Evolutionary conservation across 2,113 vertebrate species (phyloP).

Genomic region (Cygnus atratus): DNA sequence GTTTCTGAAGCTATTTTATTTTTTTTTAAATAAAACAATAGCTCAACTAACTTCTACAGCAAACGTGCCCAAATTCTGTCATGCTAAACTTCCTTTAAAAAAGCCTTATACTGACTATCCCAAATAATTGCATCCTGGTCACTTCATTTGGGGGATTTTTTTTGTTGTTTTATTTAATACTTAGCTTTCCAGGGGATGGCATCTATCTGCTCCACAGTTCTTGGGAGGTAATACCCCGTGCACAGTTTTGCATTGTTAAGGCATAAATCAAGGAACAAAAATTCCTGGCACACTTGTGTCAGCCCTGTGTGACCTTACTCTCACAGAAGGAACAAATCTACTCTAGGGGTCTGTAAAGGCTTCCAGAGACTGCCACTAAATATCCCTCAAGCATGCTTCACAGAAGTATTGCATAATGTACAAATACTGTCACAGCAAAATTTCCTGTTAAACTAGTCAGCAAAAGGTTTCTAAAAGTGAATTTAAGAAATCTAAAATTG

Average conservation of each 20-base stretch:
- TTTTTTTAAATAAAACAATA: neutral
- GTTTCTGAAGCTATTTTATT: neutral
- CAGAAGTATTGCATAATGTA: neutral
- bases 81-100: neutral
- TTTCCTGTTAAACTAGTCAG: neutral
- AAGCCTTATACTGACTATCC: fast-evolving
- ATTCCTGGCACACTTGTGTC: neutral
- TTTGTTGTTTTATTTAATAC: neutral
- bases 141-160: neutral
- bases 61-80: neutral
- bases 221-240: neutral
- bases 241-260: neutral
- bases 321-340: neutral
- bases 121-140: neutral
- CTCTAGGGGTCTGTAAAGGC: neutral
- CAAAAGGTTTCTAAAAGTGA: neutral
- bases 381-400: neutral
- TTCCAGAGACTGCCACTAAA: neutral
- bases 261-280: conserved; percentile 3
- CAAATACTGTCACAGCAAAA: neutral
- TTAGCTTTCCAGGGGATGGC: neutral
- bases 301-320: neutral
- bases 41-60: neutral
- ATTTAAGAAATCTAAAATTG: neutral
- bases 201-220: neutral